phyloP scores from a whole-genome alignment of 2,888 invertebrate genomes.

The Trisateles emortualis region DNA sequence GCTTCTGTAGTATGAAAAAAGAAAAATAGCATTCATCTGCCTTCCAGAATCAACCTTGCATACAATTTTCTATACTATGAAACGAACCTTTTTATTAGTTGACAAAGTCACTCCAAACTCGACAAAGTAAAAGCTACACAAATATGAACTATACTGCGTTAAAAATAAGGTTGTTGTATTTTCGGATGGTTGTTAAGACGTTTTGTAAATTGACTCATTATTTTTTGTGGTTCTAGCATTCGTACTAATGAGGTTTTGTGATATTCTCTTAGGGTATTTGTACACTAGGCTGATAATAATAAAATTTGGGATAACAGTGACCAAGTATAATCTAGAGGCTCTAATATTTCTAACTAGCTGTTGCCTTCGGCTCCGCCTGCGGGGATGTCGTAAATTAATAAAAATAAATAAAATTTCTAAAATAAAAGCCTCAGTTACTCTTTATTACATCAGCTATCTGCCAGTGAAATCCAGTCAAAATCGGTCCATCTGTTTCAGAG shows the following conservation, averaged over 20 bases:
- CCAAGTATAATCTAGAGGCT: neutral
- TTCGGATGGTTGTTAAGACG: constrained; percentile 3
- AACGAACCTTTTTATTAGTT: constrained; percentile 41
- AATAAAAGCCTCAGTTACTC: too few relatives aligned
- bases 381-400: too few relatives aligned
- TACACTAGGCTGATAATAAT: constrained; percentile 21
- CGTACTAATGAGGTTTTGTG: constrained; percentile 71
- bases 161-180: constrained; percentile 19
- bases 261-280: constrained; percentile 46
- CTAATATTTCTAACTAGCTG: too few relatives aligned
- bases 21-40: constrained; percentile 24
- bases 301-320: neutral
- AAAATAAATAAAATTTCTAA: too few relatives aligned
- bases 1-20: too few relatives aligned
- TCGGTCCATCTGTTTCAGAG: too few relatives aligned
- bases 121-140: neutral
- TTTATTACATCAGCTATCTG: too few relatives aligned
- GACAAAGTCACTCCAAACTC: constrained; percentile 26
- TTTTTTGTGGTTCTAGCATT: constrained; percentile 72
- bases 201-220: constrained; percentile 62
- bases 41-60: constrained; percentile 25
- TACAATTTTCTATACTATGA: constrained; percentile 25
- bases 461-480: too few relatives aligned
- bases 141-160: constrained; percentile 9
- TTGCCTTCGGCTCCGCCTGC: too few relatives aligned